Evolutionary conservation across 2,888 invertebrate species (phyloP).

Genomic region (Pammene aurita): DNA sequence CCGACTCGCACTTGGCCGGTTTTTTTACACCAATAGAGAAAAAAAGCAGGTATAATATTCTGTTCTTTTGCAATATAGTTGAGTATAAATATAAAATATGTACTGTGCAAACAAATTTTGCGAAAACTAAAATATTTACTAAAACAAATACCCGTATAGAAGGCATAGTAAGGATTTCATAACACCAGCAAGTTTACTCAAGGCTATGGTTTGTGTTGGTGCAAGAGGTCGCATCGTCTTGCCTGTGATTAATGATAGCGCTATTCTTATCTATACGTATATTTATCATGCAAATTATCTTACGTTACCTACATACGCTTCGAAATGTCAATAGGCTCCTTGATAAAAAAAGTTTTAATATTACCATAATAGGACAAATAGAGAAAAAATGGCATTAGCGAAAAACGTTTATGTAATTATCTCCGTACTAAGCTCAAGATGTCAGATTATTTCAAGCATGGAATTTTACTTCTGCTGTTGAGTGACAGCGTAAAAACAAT

Average conservation of each 20-base stretch:
- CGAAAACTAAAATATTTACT: not conserved
- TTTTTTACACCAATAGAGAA: too few species aligned
- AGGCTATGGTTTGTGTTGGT: slow-evolving; percentile 46
- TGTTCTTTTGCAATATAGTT: too few species aligned
- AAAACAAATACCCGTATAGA: slow-evolving; percentile 1
- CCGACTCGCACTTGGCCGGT: too few species aligned
- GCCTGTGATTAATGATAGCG: slow-evolving; percentile 47
- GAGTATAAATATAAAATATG: too few species aligned
- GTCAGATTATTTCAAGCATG: too few species aligned
- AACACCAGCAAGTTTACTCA: slow-evolving; percentile 49
- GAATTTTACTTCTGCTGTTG: not conserved
- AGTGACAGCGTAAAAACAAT: not conserved
- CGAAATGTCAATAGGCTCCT: slow-evolving; percentile 1
- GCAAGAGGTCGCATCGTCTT: slow-evolving; percentile 51
- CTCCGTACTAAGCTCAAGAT: too few species aligned
- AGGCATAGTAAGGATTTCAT: slow-evolving; percentile 28
- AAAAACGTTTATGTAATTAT: not conserved
- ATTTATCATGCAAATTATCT: slow-evolving; percentile 20
- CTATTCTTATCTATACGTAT: not conserved
- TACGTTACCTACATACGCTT: slow-evolving; percentile 10
- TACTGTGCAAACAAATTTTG: not conserved
- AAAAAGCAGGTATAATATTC: too few species aligned
- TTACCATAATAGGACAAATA: not conserved
- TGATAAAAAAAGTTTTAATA: not conserved
- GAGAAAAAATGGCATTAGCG: not conserved